phyloP scores from a whole-genome alignment of 2,888 invertebrate genomes.

The Meloe dianella region DNA sequence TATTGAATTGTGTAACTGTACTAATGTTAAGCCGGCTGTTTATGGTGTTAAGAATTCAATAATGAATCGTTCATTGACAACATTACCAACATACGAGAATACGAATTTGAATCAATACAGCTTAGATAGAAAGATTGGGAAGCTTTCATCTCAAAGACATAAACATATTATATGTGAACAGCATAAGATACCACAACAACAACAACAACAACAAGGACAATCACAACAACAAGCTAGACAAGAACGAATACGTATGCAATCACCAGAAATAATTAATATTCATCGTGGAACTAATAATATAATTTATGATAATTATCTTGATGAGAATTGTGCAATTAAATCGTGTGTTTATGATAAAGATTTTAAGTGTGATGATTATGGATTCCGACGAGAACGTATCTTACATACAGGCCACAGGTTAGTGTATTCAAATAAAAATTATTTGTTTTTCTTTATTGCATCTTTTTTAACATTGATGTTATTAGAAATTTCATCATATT shows the following conservation, averaged over 20 bases:
- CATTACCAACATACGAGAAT: slow-evolving; percentile 51
- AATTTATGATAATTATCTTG: slow-evolving; percentile 50
- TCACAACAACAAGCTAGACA: slow-evolving; percentile 24
- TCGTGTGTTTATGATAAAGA: slow-evolving; percentile 51
- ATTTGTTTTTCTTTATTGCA: background rate
- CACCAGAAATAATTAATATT: slow-evolving; percentile 57
- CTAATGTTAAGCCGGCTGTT: slow-evolving; percentile 28
- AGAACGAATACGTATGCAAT: slow-evolving; percentile 46
- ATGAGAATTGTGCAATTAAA: slow-evolving; percentile 49
- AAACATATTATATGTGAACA: slow-evolving; percentile 62
- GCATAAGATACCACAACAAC: slow-evolving; percentile 32
- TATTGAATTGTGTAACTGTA: slow-evolving; percentile 55
- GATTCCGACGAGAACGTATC: slow-evolving; percentile 51
- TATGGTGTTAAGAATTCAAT: slow-evolving; percentile 16
- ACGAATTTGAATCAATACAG: slow-evolving; percentile 58
- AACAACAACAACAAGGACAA: slow-evolving; percentile 26
- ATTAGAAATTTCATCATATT: slow-evolving; percentile 2
- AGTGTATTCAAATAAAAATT: too few relatives aligned
- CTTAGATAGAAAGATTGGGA: slow-evolving; percentile 57
- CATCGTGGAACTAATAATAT: slow-evolving; percentile 52
- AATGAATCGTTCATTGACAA: slow-evolving; percentile 49
- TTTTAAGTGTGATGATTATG: slow-evolving; percentile 55
- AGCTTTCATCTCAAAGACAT: slow-evolving; percentile 27
- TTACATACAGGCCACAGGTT: slow-evolving; percentile 46
- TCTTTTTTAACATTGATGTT: background rate